Conservation (phyloP, 2,113 vertebrate genomes). For the Trogon surrucura region DNA sequence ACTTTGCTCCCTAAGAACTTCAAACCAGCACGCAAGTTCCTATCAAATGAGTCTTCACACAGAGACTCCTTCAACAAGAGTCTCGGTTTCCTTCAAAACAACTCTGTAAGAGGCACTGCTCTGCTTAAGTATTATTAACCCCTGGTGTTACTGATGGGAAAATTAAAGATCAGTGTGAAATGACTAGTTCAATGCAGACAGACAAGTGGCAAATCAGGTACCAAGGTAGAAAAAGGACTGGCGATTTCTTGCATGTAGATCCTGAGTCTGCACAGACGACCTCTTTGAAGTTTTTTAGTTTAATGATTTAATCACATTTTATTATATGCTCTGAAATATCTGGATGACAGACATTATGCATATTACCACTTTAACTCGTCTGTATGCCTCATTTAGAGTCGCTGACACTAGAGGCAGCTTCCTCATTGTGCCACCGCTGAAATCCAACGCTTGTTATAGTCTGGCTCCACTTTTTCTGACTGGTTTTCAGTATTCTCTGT, state of each 20-base stretch:
- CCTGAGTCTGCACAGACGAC: not conserved
- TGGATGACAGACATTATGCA: slow-evolving; percentile 2
- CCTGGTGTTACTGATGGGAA: not conserved
- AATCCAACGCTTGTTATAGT: not conserved
- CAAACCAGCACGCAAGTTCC: not conserved
- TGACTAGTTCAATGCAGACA: not conserved
- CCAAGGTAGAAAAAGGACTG: not conserved
- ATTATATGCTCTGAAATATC: slow-evolving; percentile 26
- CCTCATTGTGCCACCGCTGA: not conserved
- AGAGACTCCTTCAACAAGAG: not conserved
- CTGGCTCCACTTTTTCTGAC: not conserved
- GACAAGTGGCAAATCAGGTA: not conserved
- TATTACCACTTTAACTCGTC: slow-evolving; percentile 11
- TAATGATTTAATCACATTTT: slow-evolving; percentile 46
- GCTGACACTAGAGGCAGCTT: slow-evolving; percentile 15
- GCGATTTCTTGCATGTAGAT: not conserved
- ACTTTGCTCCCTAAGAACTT: not conserved
- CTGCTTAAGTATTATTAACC: slow-evolving; percentile 26
- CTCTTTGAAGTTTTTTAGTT: slow-evolving; percentile 22
- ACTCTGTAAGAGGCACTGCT: not conserved
- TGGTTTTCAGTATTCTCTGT: slow-evolving; percentile 7
- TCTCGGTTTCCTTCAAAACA: slow-evolving; percentile 42
- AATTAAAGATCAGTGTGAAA: not conserved
- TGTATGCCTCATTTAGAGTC: not conserved
- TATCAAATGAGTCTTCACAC: not conserved